A percentile compares a stretch with the other conserved stretches of the same genome.
phyloP scores from a whole-genome alignment of 2,113 vertebrate genomes.

The Pseudorhombus dupliciocellatus region DNA sequence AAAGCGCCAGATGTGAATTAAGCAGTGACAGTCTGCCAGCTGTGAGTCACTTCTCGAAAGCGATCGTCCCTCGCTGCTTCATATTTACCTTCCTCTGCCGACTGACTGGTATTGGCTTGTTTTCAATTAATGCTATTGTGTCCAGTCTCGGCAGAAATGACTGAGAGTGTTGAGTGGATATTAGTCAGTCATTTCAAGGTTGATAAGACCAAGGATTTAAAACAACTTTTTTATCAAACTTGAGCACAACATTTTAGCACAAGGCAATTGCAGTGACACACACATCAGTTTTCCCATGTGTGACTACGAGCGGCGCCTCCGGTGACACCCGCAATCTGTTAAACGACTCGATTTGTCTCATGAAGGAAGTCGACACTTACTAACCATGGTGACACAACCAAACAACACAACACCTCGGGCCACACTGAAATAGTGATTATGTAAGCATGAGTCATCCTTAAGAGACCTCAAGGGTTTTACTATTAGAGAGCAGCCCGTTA shows the following conservation, averaged over 20 bases:
- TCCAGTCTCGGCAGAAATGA: no score
- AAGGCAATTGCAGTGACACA: not conserved
- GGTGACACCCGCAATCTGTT: slow-evolving; percentile 25
- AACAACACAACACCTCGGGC: slow-evolving; percentile 30
- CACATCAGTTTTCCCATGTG: slow-evolving; percentile 2
- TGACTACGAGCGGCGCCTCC: slow-evolving; percentile 11
- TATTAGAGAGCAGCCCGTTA: slow-evolving; percentile 42
- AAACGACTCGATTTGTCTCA: slow-evolving; percentile 21
- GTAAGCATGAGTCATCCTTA: slow-evolving; percentile 50
- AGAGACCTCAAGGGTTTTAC: slow-evolving; percentile 58
- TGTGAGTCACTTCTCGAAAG: slow-evolving; percentile 20
- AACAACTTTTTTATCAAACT: not conserved
- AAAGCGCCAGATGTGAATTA: slow-evolving; percentile 29
- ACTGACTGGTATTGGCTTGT: not conserved
- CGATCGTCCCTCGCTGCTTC: not conserved
- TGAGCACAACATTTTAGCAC: not conserved
- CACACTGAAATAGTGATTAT: slow-evolving; percentile 50
- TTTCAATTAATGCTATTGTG: slow-evolving; percentile 9
- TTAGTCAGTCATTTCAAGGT: not conserved
- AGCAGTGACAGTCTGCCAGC: slow-evolving; percentile 4
- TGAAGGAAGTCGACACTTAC: slow-evolving; percentile 33
- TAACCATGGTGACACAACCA: slow-evolving; percentile 52
- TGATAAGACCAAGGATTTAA: not conserved
- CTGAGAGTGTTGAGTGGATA: not conserved
- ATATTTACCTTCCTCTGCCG: not conserved